A percentile compares a stretch with the other conserved stretches of the same genome.
Conservation (phyloP, 2,797 vertebrate species). For the Dicrostonyx torquatus region DNA sequence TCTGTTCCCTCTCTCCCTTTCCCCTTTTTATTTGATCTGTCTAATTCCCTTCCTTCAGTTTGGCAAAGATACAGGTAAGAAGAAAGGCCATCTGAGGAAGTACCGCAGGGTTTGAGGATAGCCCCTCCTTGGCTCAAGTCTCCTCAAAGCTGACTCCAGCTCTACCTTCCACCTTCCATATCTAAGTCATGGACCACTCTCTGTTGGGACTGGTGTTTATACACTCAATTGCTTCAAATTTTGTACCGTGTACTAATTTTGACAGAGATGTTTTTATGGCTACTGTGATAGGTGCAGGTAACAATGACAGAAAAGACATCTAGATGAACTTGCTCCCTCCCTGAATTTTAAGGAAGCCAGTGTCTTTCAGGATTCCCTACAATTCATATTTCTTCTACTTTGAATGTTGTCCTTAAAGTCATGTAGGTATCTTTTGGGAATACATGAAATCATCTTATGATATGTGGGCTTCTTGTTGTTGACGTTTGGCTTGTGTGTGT, state of each 20-base stretch:
- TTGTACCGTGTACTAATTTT: not conserved
- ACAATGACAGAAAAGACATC: not conserved
- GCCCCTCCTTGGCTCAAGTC: not conserved
- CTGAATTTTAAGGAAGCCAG: not conserved
- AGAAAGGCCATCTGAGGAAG: not conserved
- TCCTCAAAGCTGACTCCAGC: not conserved
- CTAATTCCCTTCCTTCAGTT: not conserved
- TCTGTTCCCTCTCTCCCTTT: no score
- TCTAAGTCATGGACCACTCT: not conserved
- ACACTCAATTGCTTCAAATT: not conserved
- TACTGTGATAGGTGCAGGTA: not conserved
- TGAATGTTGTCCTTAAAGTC: not conserved
- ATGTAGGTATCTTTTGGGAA: accelerated
- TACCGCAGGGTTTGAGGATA: not conserved
- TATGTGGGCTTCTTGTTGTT: not conserved
- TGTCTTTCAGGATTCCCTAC: not conserved
- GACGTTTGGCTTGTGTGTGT: not conserved
- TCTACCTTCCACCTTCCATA: not conserved
- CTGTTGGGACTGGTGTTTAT: not conserved
- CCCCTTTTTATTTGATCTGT: not conserved
- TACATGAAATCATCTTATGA: not conserved
- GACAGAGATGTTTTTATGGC: not conserved
- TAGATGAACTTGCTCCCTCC: not conserved
- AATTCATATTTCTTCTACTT: not conserved
- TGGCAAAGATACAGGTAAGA: not conserved